Evolutionary conservation across 2,113 vertebrate genomes (phyloP).

Genomic region (Actinemys pallida): DNA sequence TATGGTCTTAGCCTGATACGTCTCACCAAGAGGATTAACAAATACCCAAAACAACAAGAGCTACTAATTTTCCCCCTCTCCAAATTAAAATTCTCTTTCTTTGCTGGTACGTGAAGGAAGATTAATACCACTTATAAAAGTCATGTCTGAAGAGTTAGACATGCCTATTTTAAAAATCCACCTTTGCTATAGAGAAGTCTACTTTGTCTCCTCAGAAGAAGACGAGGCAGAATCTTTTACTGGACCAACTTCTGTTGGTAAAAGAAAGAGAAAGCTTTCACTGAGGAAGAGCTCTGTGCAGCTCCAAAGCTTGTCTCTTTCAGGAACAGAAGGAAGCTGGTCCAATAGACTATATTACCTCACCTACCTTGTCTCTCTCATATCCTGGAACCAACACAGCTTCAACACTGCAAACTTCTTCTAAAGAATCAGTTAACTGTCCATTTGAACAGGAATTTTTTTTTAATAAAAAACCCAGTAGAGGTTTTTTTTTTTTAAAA

Average conservation of each 20-base stretch:
- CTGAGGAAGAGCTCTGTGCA: neutral
- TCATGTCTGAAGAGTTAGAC: neutral
- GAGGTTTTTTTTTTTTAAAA: constrained; percentile 15
- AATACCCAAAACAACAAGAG: neutral
- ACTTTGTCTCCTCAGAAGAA: neutral
- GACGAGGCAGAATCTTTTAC: neutral
- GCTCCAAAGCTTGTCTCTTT: neutral
- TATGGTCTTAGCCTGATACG: constrained; percentile 16
- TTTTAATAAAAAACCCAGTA: neutral
- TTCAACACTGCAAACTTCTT: neutral
- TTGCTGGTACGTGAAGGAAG: constrained; percentile 24
- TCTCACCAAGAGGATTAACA: constrained; percentile 27
- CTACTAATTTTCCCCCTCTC: constrained; percentile 47
- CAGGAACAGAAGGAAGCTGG: neutral
- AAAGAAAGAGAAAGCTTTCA: neutral
- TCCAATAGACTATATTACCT: neutral
- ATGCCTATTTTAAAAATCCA: constrained; percentile 34
- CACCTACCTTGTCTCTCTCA: neutral
- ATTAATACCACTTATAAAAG: constrained; percentile 47
- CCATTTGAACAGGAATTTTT: constrained; percentile 19
- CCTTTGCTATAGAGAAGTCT: neutral
- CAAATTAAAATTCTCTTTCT: constrained; percentile 53
- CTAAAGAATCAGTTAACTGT: neutral
- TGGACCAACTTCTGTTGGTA: neutral
- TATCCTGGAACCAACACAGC: neutral